These are phyloP conservation scores for Mesitornis unicolor DNA, from an alignment of 2,113 vertebrate species.

Conservation along the genomic window DNA sequence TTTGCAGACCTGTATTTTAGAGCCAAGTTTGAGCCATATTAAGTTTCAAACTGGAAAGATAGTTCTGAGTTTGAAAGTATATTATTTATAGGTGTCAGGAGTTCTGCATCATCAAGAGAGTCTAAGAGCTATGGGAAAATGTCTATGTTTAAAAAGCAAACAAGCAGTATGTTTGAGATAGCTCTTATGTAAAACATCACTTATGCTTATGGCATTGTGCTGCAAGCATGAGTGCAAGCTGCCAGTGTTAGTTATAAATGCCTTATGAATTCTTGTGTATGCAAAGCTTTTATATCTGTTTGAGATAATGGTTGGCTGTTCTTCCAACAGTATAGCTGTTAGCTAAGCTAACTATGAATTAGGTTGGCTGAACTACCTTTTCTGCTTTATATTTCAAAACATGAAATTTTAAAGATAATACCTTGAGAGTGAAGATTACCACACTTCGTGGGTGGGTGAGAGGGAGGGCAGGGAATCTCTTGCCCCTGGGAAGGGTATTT, in stretches of 20 bases:
- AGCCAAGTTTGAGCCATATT: neutral
- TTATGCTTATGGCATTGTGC: neutral
- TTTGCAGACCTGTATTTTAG: neutral
- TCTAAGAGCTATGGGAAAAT: neutral
- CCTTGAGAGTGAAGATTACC: neutral
- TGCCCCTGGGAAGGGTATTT: neutral
- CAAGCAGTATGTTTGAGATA: neutral
- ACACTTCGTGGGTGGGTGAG: no score
- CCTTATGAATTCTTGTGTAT: neutral
- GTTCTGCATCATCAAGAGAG: neutral
- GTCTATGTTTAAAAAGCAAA: neutral
- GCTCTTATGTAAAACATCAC: neutral
- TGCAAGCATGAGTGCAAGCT: neutral
- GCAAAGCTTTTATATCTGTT: neutral
- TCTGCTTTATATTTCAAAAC: neutral
- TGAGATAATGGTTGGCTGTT: neutral
- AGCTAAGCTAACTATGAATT: neutral
- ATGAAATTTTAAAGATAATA: neutral
- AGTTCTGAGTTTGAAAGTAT: neutral
- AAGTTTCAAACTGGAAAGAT: neutral
- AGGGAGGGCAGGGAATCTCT: neutral
- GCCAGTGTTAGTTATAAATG: neutral
- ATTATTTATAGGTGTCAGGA: rapidly evolving
- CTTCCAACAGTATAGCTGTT: neutral
- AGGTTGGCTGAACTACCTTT: neutral